Evolutionary conservation across 37 sponge, comb jelly and placozoan species (phyloP), one percentile per base, ranked within the genome.

Genomic region (Dysidea cf. avara): DNA sequence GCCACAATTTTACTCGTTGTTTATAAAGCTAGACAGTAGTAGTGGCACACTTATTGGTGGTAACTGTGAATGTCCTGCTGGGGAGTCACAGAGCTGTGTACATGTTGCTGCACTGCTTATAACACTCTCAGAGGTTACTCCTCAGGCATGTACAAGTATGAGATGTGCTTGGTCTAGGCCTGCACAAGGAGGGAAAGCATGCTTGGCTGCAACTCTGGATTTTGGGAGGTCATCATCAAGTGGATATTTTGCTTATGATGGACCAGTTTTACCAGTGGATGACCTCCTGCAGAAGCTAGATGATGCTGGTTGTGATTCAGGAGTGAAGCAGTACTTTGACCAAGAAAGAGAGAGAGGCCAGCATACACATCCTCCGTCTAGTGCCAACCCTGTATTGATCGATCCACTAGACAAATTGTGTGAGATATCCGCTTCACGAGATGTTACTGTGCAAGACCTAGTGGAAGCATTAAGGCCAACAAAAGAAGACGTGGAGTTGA

Each of bases 51-150:
- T 55, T 55, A 26, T 55, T 22, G 56, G 7, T 26, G 56, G 56
- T 22, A 55, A 55, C 56, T 55, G 56, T 2, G 56, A 55, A 55
- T n/a, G n/a, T n/a, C n/a, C n/a, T n/a, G n/a, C n/a, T n/a, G n/a
- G n/a, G n/a, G n/a, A n/a, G n/a, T n/a, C 56, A 6, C 61, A 58
- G 14, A 73, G 74, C 33, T 73, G 74, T 73, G 74, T 73, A 2
- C 74, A 73, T 36, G 38, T 73, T 28, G 59, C 74, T 35, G 61
- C 74, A 21, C 60, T 57, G 17, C 39, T 73, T 39, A 28, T 73
- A 12, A 73, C 60, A 39, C 74, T 73, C 20, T 49, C 48, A 40
- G 74, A 73, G 30, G 47, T 73, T 29, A 73, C 61, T 32, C 61
- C 35, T 5, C 57, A 49, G 24, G 74, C 74, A 21, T 73, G 61